Evolutionary conservation across 2,888 invertebrate genomes (phyloP).

Genomic region (Andricus quercusramuli): DNA sequence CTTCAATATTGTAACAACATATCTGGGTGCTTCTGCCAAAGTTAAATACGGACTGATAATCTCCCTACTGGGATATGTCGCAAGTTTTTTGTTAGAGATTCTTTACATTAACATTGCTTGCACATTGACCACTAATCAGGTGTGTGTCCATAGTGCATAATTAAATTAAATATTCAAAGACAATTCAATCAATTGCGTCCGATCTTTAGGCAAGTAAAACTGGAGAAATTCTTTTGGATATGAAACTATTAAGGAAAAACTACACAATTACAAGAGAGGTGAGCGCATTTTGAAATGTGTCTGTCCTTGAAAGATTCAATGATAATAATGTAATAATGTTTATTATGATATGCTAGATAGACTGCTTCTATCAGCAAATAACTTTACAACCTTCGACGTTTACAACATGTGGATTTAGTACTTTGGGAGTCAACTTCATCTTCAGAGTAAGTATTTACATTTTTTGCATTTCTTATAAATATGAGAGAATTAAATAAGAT

Average conservation of each 20-base stretch:
- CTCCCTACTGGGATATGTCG: background rate
- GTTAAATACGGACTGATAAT: background rate
- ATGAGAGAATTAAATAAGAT: no score
- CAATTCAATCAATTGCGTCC: background rate
- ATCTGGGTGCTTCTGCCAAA: background rate
- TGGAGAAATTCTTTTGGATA: background rate
- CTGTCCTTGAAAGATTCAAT: background rate
- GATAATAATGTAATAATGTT: background rate
- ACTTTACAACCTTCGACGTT: background rate
- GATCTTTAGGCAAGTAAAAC: background rate
- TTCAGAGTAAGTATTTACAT: no score
- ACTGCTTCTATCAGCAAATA: background rate
- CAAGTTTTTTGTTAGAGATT: background rate
- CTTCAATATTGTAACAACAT: constrained; percentile 12
- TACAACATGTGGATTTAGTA: background rate
- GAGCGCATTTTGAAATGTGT: background rate
- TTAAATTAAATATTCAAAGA: background rate
- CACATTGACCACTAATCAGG: background rate
- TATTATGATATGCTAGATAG: background rate
- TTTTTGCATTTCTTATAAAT: no score
- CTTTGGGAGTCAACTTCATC: no score
- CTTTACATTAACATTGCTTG: background rate
- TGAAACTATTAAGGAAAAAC: background rate
- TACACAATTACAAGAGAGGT: background rate
- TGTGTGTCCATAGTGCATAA: background rate